phyloP scores from a whole-genome alignment of 2,888 invertebrate species.

The Drosophila antonietae region DNA sequence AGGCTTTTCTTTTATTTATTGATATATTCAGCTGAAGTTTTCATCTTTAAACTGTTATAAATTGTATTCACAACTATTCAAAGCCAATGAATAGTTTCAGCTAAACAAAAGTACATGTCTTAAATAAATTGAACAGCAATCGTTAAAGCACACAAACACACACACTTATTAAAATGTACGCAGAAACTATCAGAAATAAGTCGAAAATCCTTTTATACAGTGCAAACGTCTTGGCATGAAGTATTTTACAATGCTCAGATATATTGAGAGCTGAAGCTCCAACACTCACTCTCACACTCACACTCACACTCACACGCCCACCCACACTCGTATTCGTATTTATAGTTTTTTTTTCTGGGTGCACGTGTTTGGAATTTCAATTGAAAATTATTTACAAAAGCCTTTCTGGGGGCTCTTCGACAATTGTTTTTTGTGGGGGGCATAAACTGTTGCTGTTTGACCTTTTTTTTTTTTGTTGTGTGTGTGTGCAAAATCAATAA shows the following conservation, averaged over 20 bases:
- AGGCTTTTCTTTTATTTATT: too few species aligned
- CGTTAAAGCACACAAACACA: constrained; percentile 17
- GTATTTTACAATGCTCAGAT: constrained; percentile 35
- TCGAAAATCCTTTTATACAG: constrained; percentile 48
- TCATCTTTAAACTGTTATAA: background rate
- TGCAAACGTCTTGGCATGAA: constrained; percentile 46
- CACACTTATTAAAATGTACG: constrained; percentile 3
- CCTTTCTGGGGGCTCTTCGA: background rate
- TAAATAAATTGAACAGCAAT: constrained; percentile 57
- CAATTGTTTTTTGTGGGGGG: constrained; percentile 33
- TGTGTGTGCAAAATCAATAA: constrained; percentile 36
- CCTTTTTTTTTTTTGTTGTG: constrained; percentile 39
- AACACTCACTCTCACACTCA: background rate
- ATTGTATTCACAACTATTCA: constrained; percentile 5
- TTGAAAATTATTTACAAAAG: constrained; percentile 52
- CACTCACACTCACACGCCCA: background rate
- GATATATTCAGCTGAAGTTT: too few species aligned
- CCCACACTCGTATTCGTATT: constrained; percentile 27
- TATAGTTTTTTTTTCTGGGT: constrained; percentile 37
- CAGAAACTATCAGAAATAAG: constrained; percentile 48
- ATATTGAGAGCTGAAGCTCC: constrained; percentile 8
- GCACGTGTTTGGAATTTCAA: constrained; percentile 58
- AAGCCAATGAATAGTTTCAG: constrained; percentile 33
- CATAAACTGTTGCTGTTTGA: constrained; percentile 53
- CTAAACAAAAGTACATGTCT: constrained; percentile 11